Conservation (phyloP, 2,888 invertebrate genomes). For the Drosophila paramelanica region DNA sequence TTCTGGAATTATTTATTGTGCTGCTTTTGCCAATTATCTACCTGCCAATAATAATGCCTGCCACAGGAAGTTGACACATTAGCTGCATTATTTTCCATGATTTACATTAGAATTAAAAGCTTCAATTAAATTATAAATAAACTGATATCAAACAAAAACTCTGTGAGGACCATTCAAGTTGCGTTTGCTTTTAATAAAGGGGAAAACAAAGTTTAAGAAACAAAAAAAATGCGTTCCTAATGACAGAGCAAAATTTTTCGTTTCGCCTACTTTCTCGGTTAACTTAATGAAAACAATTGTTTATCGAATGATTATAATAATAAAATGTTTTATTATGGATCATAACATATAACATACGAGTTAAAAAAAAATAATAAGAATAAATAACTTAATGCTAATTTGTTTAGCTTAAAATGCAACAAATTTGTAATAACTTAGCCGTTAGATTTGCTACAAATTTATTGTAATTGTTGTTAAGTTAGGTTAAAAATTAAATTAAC, state of each 20-base stretch:
- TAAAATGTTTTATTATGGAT: constrained; percentile 48
- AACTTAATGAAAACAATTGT: neutral
- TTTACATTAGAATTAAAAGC: no score
- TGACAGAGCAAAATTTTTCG: no score
- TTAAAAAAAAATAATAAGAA: constrained; percentile 62
- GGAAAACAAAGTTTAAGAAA: no score
- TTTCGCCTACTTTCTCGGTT: neutral
- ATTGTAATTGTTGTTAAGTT: constrained; percentile 18
- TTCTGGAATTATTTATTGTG: constrained; percentile 42
- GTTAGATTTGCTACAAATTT: constrained; percentile 1
- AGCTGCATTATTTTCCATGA: no score
- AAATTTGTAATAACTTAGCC: constrained; percentile 32
- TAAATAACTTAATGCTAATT: constrained; percentile 70
- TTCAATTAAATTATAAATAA: no score
- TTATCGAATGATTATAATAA: constrained; percentile 9
- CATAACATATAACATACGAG: constrained; percentile 48
- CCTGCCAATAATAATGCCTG: neutral
- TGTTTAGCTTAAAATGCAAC: constrained; percentile 27
- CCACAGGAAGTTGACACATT: constrained; percentile 14
- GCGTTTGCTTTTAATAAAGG: no score
- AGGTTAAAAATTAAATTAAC: constrained; percentile 32
- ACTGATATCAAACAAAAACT: no score
- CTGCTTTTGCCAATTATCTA: constrained; percentile 17
- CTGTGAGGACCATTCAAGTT: no score
- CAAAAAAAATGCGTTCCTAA: no score